These are phyloP conservation scores for Colinus virginianus DNA, from an alignment of 2,113 vertebrate genomes.

Conservation along the genomic window DNA sequence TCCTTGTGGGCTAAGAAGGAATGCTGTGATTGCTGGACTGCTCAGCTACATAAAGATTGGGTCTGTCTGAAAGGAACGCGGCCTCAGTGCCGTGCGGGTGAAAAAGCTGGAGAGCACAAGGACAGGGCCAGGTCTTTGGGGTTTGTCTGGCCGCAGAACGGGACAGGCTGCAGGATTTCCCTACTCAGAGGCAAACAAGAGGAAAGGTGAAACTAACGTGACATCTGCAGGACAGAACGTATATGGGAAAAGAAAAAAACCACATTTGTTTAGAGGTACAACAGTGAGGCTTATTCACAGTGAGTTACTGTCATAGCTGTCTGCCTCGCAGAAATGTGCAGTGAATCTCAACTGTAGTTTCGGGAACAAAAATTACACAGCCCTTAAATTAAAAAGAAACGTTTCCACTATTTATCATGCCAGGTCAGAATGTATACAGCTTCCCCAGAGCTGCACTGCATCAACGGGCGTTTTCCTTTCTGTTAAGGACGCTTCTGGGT, in stretches of 20 bases:
- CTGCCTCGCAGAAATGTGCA: not conserved
- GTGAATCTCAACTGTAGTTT: not conserved
- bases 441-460: not conserved
- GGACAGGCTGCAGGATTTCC: slow-evolving; percentile 82
- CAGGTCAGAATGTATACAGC: not conserved
- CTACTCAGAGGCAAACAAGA: slow-evolving; percentile 87
- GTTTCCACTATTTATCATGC: not conserved
- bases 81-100: slow-evolving; percentile 82
- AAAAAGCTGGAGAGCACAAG: slow-evolving; percentile 85
- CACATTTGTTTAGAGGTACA: not conserved
- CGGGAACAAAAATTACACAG: not conserved
- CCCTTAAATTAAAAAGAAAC: not conserved
- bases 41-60: not conserved
- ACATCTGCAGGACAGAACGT: not conserved
- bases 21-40: not conserved
- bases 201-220: slow-evolving; percentile 78
- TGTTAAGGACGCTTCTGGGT: not conserved
- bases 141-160: slow-evolving; percentile 81
- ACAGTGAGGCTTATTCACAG: not conserved
- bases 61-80: not conserved
- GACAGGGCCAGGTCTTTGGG: slow-evolving; percentile 83
- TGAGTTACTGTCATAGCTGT: not conserved
- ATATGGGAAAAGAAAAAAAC: not conserved
- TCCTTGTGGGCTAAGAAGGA: not conserved
- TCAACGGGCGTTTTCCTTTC: not conserved